A percentile compares a stretch with the other conserved stretches of the same genome.
phyloP scores from a whole-genome alignment of 2,888 invertebrate genomes.

The Trachelus troglodyta region DNA sequence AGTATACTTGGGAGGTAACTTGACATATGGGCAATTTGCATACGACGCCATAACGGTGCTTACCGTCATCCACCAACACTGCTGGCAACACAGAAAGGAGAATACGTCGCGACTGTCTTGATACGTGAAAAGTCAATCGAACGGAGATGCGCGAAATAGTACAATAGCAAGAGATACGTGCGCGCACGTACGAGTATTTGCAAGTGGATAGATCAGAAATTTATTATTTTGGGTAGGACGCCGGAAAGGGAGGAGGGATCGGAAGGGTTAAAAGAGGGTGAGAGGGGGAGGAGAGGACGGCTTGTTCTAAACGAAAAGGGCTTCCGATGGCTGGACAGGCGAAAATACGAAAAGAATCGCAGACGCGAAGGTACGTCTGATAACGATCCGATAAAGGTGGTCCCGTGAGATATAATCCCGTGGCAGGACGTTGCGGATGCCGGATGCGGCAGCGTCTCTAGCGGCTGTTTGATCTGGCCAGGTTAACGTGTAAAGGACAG shows the following conservation, averaged over 20 bases:
- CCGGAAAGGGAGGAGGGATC: neutral
- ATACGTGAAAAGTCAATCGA: neutral
- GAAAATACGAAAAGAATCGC: slow-evolving; percentile 28
- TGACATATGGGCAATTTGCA: slow-evolving; percentile 65
- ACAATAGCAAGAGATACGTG: neutral
- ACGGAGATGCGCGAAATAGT: neutral
- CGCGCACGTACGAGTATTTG: neutral
- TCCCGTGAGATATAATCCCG: slow-evolving; percentile 27
- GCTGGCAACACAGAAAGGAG: neutral
- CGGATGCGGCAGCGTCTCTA: neutral
- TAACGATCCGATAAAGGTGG: slow-evolving; percentile 34
- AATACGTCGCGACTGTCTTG: neutral
- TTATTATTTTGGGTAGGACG: neutral
- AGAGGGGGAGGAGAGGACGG: neutral
- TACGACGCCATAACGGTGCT: slow-evolving; percentile 49
- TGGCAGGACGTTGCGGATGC: slow-evolving; percentile 2
- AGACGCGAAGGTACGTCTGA: neutral
- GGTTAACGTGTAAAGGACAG: slow-evolving; percentile 56
- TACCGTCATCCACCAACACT: neutral
- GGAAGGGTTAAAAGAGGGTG: slow-evolving; percentile 18
- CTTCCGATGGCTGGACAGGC: neutral
- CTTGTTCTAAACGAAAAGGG: neutral
- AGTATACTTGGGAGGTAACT: slow-evolving; percentile 54
- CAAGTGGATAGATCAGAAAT: neutral
- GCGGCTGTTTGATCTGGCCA: slow-evolving; percentile 47